Base-by-base conservation (phyloP, 53 echinoderm and acorn worm species). In the Temnopleurus reevesii region DNA sequence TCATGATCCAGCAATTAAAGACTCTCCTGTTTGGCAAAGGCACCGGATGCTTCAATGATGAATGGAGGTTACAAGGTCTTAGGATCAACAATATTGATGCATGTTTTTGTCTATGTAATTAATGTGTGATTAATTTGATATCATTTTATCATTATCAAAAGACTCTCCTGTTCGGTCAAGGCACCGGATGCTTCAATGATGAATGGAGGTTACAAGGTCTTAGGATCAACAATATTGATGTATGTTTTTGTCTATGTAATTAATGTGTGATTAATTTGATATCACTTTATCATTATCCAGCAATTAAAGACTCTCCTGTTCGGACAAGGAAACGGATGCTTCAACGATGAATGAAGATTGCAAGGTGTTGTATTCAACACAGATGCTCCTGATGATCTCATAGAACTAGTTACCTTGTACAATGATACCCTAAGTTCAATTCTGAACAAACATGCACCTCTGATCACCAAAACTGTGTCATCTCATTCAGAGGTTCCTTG, bases 1-100 rank as follows among this genome's bases (percentile, higher is more conserved):
- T n/a, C n/a, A n/a, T n/a, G n/a, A n/a, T 81, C 8, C 90, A 97
- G 97, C 95, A 97, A 60, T 65, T 97, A 53, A 97, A 97, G 91
- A 97, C 90, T 53, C 77, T 97, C 2, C 36, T 97, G 44, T 97
- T 97, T 95, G 95, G 97, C 12, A 90, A 90, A 18, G 44, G 95
- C 0, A 91, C 93, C 31, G 93, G 93, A 28, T 59, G 86, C 34
- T 97, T 97, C 60, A 97, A 97, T 80, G 91, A 95, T 0, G 97
- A 97, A 58, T 97, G 97, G 97, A 89, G 81, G 53, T 91, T 77
- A 82, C 97, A 97, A 57, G 95, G 97, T 4, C 86, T 95, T 81
- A 91, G 92, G 0, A 95, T 97, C 83, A 91, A 59, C 57, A 89
- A 93, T 33, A 76, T 90, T n/a, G n/a, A n/a, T n/a, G n/a, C n/a